Evolutionary conservation across 2,797 vertebrate genomes (phyloP), one percentile per base, ranked within the genome.

Genomic region (Leptatherina wallacei): DNA sequence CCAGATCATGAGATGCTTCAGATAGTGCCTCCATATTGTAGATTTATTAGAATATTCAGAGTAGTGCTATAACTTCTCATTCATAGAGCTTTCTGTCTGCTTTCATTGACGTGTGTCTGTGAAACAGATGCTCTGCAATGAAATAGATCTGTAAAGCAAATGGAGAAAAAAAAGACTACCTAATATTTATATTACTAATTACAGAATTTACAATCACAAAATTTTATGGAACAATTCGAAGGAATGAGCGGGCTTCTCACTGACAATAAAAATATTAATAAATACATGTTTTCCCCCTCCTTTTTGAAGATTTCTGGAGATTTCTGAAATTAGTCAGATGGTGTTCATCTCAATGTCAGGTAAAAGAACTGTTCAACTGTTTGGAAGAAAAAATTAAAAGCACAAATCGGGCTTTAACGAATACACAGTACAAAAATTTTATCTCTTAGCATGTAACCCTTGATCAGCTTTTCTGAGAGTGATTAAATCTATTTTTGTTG

Each of bases 101-200:
- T 70, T 85, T 73, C 76, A 75, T 77, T 68, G 76, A 83, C 68
- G 16, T 64, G 69, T 83, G 72, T 72, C 80, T 49, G 65, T 61
- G 60, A 83, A 81, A 90, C 85, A 82, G 84, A 75, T 62, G 75
- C 90, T 86, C 80, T 62, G 67, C 85, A 72, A 82, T 88, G 77
- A 91, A 86, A 83, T 82, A 81, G 85, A 80, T 89, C 88, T 87
- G 85, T 81, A 90, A 91, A 91, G 86, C 87, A 90, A 89, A 58
- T 10, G 20, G 20, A 81, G 81, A 49, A 85, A 89, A 82, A 77
- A 85, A 84, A 71, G 30, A 40, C 91, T 94, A 93, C 78, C 87
- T 92, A 89, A 74, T 93, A 92, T 94, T 95, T 93, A 94, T 94
- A 95, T 93, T 93, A 94, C 84, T 94, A 95, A 93, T 93, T 94